phyloP scores from a whole-genome alignment of 2,113 vertebrate genomes.

The Amphiprion percula region DNA sequence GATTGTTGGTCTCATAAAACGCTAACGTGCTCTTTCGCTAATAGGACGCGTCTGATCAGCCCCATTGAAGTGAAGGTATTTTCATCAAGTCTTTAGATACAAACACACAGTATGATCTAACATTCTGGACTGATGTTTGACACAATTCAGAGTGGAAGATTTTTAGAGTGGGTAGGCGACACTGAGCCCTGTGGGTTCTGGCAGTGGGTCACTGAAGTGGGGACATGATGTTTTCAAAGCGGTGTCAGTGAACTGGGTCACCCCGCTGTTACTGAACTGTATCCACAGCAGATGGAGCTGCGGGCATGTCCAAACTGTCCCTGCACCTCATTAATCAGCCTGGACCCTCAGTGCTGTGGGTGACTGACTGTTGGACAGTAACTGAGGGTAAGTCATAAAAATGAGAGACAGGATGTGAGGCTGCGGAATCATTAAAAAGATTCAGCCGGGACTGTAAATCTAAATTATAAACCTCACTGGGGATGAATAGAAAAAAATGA shows the following conservation, averaged over 20 bases:
- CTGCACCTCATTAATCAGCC: slow-evolving; percentile 59
- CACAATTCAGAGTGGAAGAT: not conserved
- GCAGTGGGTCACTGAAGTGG: slow-evolving; percentile 29
- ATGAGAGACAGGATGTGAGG: not conserved
- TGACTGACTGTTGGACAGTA: slow-evolving; percentile 25
- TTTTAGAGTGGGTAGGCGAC: slow-evolving; percentile 6
- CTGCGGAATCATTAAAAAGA: not conserved
- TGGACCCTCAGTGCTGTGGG: slow-evolving; percentile 28
- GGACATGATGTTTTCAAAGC: slow-evolving; percentile 38
- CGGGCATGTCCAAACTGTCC: slow-evolving; percentile 24
- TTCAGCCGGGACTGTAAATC: not conserved
- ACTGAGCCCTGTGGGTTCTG: not conserved
- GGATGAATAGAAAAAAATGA: no score
- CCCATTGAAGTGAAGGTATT: no score
- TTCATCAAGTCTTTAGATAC: not conserved
- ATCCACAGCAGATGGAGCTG: slow-evolving; percentile 58
- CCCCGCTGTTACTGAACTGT: slow-evolving; percentile 21
- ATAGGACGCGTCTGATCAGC: not conserved
- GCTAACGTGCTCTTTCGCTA: not conserved
- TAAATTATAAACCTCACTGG: not conserved
- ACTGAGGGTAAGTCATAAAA: slow-evolving; percentile 9
- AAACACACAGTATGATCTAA: not conserved
- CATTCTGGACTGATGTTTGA: not conserved
- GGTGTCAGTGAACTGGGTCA: slow-evolving; percentile 52
- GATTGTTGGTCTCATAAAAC: not conserved